phyloP scores from a whole-genome alignment of 2,113 vertebrate species.

The Phalacrocorax brasilianus region DNA sequence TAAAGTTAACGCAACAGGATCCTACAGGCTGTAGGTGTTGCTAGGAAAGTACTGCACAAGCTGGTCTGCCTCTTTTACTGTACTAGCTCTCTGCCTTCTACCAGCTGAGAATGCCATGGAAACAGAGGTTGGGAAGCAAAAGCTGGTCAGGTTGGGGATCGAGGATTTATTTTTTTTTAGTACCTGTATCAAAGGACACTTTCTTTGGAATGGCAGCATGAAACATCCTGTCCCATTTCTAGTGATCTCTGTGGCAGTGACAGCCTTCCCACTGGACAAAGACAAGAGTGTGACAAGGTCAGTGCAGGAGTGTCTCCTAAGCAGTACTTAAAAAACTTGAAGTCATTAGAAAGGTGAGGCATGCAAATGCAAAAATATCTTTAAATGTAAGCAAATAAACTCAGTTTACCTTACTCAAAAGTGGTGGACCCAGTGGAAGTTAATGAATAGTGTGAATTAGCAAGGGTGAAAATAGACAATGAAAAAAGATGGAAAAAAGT shows the following conservation, averaged over 20 bases:
- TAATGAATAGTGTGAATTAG: neutral
- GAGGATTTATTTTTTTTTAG: neutral
- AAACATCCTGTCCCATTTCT: constrained; percentile 23
- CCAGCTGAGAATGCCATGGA: constrained; percentile 38
- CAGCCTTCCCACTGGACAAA: neutral
- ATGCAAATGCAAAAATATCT: neutral
- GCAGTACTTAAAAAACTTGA: neutral
- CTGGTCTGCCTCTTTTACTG: constrained; percentile 34
- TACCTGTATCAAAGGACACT: constrained; percentile 26
- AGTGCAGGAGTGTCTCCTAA: neutral
- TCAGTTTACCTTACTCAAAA: neutral
- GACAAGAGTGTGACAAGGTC: neutral
- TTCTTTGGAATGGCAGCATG: constrained; percentile 3
- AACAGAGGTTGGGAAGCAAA: constrained; percentile 55
- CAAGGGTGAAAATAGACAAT: neutral
- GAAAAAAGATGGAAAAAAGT: neutral
- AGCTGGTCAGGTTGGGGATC: constrained; percentile 4
- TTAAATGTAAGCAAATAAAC: neutral
- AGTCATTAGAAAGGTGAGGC: neutral
- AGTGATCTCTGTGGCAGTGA: neutral
- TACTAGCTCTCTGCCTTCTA: constrained; percentile 24
- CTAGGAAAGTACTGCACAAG: constrained; percentile 39
- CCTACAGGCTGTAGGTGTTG: constrained; percentile 33
- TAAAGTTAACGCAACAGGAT: constrained; percentile 36
- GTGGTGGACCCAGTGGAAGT: neutral